Evolutionary conservation across 2,113 vertebrate species (phyloP).

Genomic region (Oreotrochilus melanogaster): DNA sequence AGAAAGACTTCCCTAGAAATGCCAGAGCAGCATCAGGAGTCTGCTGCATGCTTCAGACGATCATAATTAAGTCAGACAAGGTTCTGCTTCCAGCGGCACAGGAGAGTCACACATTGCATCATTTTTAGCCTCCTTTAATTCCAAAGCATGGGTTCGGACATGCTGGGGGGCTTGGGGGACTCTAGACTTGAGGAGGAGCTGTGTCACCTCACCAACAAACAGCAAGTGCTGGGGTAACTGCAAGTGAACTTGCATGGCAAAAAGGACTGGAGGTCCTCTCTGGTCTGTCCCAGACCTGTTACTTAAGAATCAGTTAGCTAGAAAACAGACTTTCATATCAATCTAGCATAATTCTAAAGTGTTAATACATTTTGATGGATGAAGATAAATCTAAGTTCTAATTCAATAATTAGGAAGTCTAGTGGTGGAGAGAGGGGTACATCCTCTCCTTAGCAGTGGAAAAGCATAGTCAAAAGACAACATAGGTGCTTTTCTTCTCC

Average conservation of each 20-base stretch:
- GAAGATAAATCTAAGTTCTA: background rate
- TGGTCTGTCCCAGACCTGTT: background rate
- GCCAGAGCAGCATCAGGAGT: background rate
- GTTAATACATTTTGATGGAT: background rate
- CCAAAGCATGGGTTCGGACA: background rate
- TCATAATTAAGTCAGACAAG: background rate
- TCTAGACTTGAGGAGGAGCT: background rate
- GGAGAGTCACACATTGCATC: background rate
- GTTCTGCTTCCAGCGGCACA: background rate
- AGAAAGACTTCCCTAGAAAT: constrained; percentile 18
- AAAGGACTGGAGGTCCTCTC: background rate
- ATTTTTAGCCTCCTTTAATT: background rate
- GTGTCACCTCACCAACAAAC: background rate
- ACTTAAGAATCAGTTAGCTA: background rate
- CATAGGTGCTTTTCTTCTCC: constrained; percentile 14
- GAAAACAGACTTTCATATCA: background rate
- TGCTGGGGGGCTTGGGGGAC: background rate
- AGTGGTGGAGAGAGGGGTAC: background rate
- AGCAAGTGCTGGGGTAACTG: background rate
- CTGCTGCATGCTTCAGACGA: background rate
- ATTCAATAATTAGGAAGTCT: background rate
- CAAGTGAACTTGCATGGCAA: background rate
- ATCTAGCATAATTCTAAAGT: background rate
- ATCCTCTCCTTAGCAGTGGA: background rate
- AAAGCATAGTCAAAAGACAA: background rate